A percentile compares a stretch with the other conserved stretches of the same genome.
phyloP scores from a whole-genome alignment of 1,140 invertebrate genomes.

The Aphaenogaster rudis region DNA sequence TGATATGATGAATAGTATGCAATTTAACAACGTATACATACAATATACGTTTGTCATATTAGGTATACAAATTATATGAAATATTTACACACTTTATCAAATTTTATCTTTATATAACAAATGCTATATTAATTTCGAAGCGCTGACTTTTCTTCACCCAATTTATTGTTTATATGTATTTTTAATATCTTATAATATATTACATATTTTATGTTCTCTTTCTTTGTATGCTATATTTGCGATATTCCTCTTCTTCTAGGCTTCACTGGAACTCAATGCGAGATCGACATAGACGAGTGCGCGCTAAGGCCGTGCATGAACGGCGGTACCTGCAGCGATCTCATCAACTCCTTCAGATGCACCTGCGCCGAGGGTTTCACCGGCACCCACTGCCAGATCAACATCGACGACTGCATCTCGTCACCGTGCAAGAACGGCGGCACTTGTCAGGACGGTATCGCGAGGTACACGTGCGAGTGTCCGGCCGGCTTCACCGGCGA shows the following conservation, averaged over 20 bases:
- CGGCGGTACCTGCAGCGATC: conserved; percentile 94
- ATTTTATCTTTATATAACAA: not conserved
- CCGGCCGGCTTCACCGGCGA: conserved; percentile 94
- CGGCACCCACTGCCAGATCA: conserved; percentile 94
- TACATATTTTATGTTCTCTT: not conserved
- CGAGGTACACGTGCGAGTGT: conserved; percentile 94
- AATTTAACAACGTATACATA: not conserved
- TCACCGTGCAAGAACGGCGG: conserved; percentile 95
- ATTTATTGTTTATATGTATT: not conserved
- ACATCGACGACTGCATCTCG: conserved; percentile 96
- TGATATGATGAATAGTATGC: too few species aligned
- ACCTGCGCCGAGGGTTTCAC: conserved; percentile 95
- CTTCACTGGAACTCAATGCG: conserved; percentile 96
- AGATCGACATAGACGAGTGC: conserved; percentile 97
- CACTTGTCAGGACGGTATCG: conserved; percentile 94
- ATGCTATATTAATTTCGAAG: not conserved
- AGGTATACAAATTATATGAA: not conserved
- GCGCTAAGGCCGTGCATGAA: conserved; percentile 95
- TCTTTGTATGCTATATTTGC: not conserved
- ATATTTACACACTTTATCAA: not conserved
- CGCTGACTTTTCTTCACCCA: not conserved
- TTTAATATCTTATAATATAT: not conserved
- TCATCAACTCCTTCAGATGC: conserved; percentile 95
- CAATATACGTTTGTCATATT: not conserved
- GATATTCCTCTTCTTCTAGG: conserved; percentile 88